Percentiles rank a stretch among this genome's conserved stretches.
These are phyloP conservation scores for Dolichoris vasculosae DNA, from an alignment of 1,140 invertebrate species.

Conservation along the genomic window DNA sequence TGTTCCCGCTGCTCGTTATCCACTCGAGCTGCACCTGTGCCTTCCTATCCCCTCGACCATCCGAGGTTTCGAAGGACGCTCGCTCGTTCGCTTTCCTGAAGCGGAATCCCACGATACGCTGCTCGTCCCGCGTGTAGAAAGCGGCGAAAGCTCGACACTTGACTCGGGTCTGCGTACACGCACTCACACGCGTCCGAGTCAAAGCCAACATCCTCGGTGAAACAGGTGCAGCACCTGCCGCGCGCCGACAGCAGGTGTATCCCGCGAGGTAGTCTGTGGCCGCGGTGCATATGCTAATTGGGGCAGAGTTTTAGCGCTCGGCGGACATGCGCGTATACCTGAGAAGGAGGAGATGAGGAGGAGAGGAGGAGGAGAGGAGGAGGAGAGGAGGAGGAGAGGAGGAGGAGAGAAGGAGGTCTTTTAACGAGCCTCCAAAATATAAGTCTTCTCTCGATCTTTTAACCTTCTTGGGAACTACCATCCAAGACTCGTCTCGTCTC, in stretches of 20 bases:
- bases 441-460: conserved; percentile 53
- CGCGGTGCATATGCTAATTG: conserved; percentile 71
- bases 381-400: not conserved
- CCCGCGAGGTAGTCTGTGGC: conserved; percentile 64
- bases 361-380: conserved; percentile 69
- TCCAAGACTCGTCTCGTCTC: not conserved
- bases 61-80: conserved; percentile 24
- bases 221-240: conserved; percentile 66
- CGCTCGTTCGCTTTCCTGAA: no score
- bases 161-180: not conserved
- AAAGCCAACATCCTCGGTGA: conserved; percentile 28
- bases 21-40: conserved; percentile 19
- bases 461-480: conserved; percentile 29
- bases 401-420: not conserved
- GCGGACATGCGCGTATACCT: not conserved
- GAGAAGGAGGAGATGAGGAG: not conserved
- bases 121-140: conserved; percentile 31
- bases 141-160: conserved; percentile 35
- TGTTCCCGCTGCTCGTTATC: conserved; percentile 3
- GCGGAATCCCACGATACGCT: conserved; percentile 37
- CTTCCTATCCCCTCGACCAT: not conserved
- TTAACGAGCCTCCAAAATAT: conserved; percentile 22
- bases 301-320: conserved; percentile 68
- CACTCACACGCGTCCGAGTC: not conserved
- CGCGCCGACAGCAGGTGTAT: conserved; percentile 68